Evolutionary conservation across 2,888 invertebrate species (phyloP), one percentile per base, ranked within the genome.

Genomic region (Clusia tigrina): DNA sequence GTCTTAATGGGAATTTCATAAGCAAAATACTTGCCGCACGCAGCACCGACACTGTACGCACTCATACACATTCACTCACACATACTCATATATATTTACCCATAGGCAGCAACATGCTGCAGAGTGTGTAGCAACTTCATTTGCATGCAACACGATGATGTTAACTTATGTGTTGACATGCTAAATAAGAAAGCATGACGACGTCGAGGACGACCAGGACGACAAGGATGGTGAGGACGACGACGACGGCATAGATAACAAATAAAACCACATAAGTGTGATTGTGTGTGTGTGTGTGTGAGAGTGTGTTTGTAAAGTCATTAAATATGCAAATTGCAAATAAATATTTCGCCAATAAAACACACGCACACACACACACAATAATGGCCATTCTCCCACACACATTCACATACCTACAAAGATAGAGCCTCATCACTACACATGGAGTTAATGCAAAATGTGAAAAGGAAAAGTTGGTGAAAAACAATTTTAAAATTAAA

Each of bases 241-340:
- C 17, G 32, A 17, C 18, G 9, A 20, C 18, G 32, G 18, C 32
- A 23, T n/a, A 52, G n/a, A 12, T 38, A 24, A 42, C 2, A 25
- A 22, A 22, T n/a, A 18, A 15, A 60, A 46, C 69, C 64, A 69
- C 69, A 67, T 25, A 38, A 25, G 20, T 26, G 18, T 46, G 42
- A 52, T 57, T 69, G 70, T 70, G 72, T 71, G 69, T n/a, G n/a
- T n/a, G n/a, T n/a, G n/a, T n/a, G n/a, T n/a, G n/a, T n/a, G n/a
- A n/a, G n/a, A n/a, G n/a, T n/a, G n/a, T n/a, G n/a, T n/a, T n/a
- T n/a, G n/a, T n/a, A 73, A 63, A 74, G 72, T 72, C 74, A 78
- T 77, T 74, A 77, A 74, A 74, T 78, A 77, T 77, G 77, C 78
- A 77, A 77, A 77, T 77, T 74, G 71, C 76, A 77, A 68, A 77